phyloP scores from a whole-genome alignment of 2,888 invertebrate species.

The Pristionchus mayeri region DNA sequence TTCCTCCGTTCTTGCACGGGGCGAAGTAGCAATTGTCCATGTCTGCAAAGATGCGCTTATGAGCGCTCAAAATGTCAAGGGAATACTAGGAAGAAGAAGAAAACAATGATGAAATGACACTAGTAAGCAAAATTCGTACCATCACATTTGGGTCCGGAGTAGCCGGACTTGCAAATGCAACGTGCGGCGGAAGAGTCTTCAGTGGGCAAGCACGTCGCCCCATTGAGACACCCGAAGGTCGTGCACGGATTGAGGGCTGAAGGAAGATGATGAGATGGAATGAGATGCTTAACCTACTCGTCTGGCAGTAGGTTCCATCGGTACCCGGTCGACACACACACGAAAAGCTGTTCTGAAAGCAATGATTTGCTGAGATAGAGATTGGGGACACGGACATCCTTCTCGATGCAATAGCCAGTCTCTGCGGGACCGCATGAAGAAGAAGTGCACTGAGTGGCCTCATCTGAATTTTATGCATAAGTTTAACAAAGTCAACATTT shows the following conservation, averaged over 20 bases:
- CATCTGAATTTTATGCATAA: neutral
- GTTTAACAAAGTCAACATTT: neutral
- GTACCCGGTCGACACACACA: slow-evolving; percentile 19
- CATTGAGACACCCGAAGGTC: neutral
- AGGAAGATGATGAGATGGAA: neutral
- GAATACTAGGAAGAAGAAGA: too few species aligned
- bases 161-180: slow-evolving; percentile 17
- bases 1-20: slow-evolving; percentile 42
- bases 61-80: too few species aligned
- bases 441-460: neutral
- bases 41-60: slow-evolving; percentile 45
- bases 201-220: neutral
- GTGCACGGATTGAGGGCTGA: neutral
- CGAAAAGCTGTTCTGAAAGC: neutral
- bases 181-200: neutral
- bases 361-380: neutral
- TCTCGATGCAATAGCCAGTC: neutral
- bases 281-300: neutral
- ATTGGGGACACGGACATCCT: neutral
- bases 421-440: neutral
- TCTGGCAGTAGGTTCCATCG: slow-evolving; percentile 24
- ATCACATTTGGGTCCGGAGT: neutral
- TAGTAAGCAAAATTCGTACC: neutral
- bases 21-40: slow-evolving; percentile 45
- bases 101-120: too few species aligned